phyloP scores from a whole-genome alignment of 2,797 vertebrate species.

The Myotis pilosus region DNA sequence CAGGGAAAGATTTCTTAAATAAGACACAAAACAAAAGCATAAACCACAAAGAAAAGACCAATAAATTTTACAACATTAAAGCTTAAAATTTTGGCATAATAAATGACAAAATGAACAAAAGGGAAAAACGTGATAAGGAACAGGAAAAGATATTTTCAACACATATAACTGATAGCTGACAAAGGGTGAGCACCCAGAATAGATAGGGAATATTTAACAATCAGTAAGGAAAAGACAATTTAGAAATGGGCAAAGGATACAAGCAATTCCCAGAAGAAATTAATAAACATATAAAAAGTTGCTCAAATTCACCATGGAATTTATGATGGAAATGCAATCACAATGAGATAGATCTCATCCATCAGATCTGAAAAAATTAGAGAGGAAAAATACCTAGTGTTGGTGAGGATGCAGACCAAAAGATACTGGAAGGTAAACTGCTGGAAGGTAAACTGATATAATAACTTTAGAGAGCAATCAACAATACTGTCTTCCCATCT shows the following conservation, averaged over 20 bases:
- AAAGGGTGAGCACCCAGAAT: not conserved
- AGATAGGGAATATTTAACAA: not conserved
- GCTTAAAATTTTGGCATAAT: not conserved
- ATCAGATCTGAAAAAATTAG: not conserved
- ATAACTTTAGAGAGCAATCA: not conserved
- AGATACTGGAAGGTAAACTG: not conserved
- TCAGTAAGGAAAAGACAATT: not conserved
- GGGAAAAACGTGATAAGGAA: not conserved
- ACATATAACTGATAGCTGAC: not conserved
- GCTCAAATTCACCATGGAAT: not conserved
- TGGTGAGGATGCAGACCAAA: not conserved
- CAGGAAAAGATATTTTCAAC: not conserved
- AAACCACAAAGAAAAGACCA: conserved; percentile 41
- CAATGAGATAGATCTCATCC: not conserved
- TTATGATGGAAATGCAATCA: conserved; percentile 25
- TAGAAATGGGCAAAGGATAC: not conserved
- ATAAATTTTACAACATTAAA: conserved; percentile 11
- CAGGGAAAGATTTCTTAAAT: conserved; percentile 22
- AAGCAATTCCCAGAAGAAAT: not conserved
- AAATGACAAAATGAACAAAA: not conserved
- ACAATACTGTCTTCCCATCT: not conserved
- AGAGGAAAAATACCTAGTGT: not conserved
- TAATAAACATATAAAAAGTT: conserved; percentile 25
- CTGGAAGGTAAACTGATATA: not conserved
- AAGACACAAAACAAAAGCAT: conserved; percentile 14